Evolutionary conservation across 2,888 invertebrate species (phyloP).

Genomic region (Cephus runcator): DNA sequence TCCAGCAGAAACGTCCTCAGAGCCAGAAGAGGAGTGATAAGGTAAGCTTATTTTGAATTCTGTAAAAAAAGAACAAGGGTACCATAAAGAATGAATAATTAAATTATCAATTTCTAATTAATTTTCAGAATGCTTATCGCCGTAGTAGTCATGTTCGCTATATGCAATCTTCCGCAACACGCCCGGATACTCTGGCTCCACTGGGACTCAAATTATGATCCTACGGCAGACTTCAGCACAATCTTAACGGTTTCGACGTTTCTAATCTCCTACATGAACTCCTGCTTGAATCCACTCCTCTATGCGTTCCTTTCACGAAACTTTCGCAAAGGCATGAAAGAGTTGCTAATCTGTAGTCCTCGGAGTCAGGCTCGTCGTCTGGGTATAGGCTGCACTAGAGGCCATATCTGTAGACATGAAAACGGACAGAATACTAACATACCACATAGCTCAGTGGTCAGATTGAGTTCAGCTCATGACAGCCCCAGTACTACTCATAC

Average conservation of each 20-base stretch:
- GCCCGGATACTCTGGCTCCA: conserved; percentile 89
- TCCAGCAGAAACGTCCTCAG: conserved; percentile 81
- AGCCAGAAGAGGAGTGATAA: conserved; percentile 84
- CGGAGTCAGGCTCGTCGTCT: conserved; percentile 44
- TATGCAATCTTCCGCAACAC: conserved; percentile 91
- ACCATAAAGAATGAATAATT: neutral
- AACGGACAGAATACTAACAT: conserved; percentile 37
- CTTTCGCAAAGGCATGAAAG: conserved; percentile 86
- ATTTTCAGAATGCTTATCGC: conserved; percentile 81
- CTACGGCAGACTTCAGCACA: conserved; percentile 73
- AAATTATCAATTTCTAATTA: neutral
- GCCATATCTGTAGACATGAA: conserved; percentile 40
- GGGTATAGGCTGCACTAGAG: conserved; percentile 42
- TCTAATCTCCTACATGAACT: conserved; percentile 89
- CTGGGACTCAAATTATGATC: conserved; percentile 68
- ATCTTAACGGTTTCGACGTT: conserved; percentile 87
- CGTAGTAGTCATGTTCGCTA: conserved; percentile 87
- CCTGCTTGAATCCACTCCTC: conserved; percentile 88
- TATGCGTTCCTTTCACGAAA: conserved; percentile 88
- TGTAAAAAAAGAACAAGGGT: neutral
- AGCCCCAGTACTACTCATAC: conserved; percentile 37
- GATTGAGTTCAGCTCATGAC: conserved; percentile 45
- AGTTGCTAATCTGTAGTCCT: conserved; percentile 75
- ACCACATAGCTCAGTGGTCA: conserved; percentile 43
- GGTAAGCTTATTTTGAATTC: conserved; percentile 28